These are phyloP conservation scores for Psettodes erumei DNA, from an alignment of 2,113 vertebrate species.

Conservation along the genomic window DNA sequence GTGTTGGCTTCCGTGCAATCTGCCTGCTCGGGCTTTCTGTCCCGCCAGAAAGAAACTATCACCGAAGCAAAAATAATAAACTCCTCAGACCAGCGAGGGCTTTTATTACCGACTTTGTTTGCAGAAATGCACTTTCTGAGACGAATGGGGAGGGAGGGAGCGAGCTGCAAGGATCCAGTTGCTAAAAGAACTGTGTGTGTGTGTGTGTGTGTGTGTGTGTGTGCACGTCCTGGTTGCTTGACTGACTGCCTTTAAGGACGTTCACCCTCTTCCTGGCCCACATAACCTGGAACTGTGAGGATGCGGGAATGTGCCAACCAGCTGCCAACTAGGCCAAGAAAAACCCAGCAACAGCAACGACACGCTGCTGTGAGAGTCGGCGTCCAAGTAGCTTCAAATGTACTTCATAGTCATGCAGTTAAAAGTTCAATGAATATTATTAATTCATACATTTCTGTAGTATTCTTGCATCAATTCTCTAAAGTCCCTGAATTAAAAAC, in stretches of 20 bases:
- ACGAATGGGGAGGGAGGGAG: not conserved
- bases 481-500: no score
- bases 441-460: not conserved
- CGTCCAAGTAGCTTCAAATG: not conserved
- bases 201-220: not conserved
- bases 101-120: not conserved
- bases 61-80: not conserved
- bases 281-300: conserved; percentile 12
- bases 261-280: conserved; percentile 15
- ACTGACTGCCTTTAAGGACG: conserved; percentile 29
- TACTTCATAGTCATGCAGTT: not conserved
- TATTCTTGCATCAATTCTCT: not conserved
- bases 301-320: conserved; percentile 8
- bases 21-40: not conserved
- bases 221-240: not conserved
- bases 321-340: conserved; percentile 10
- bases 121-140: not conserved
- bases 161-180: not conserved
- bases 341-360: not conserved
- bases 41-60: not conserved
- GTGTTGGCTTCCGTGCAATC: not conserved
- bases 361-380: no score
- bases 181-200: not conserved
- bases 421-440: not conserved
- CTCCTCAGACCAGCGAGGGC: not conserved